phyloP scores from a whole-genome alignment of 2,888 invertebrate species.

The Lymantria monacha region DNA sequence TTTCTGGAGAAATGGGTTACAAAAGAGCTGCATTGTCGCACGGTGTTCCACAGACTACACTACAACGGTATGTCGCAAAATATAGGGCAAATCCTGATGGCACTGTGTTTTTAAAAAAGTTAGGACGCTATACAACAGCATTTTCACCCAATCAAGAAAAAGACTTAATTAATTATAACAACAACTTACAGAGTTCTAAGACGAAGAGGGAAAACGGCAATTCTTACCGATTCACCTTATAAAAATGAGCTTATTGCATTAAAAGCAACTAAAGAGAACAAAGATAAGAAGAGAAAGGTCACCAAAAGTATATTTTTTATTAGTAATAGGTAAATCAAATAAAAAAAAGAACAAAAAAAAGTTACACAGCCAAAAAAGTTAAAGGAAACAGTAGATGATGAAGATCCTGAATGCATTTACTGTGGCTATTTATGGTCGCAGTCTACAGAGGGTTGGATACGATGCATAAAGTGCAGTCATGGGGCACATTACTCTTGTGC shows the following conservation, averaged over 20 bases:
- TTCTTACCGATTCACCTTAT: constrained; percentile 29
- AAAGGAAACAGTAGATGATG: background rate
- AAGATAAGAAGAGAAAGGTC: too few species aligned
- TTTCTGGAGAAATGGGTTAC: constrained; percentile 3
- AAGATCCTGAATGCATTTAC: constrained; percentile 9
- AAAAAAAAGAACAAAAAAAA: too few species aligned
- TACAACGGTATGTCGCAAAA: constrained; percentile 2
- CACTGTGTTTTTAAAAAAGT: background rate
- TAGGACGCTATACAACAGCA: constrained; percentile 1
- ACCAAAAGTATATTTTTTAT: too few species aligned
- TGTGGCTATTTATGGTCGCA: constrained; percentile 9
- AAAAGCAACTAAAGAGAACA: too few species aligned
- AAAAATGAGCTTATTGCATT: constrained; percentile 26
- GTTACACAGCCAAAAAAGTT: too few species aligned
- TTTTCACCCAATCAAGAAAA: background rate
- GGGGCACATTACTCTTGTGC: too few species aligned
- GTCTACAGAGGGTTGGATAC: background rate
- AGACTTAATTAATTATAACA: constrained; percentile 1
- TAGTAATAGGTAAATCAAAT: too few species aligned
- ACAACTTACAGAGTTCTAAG: constrained; percentile 22
- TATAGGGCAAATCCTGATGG: background rate
- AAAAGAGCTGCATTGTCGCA: background rate
- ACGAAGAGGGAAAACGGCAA: constrained; percentile 30
- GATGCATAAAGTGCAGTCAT: too few species aligned
- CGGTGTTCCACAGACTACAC: constrained; percentile 2